Evolutionary conservation across 2,113 vertebrate species (phyloP), one percentile per base, ranked within the genome.

Genomic region (Isurus oxyrinchus): DNA sequence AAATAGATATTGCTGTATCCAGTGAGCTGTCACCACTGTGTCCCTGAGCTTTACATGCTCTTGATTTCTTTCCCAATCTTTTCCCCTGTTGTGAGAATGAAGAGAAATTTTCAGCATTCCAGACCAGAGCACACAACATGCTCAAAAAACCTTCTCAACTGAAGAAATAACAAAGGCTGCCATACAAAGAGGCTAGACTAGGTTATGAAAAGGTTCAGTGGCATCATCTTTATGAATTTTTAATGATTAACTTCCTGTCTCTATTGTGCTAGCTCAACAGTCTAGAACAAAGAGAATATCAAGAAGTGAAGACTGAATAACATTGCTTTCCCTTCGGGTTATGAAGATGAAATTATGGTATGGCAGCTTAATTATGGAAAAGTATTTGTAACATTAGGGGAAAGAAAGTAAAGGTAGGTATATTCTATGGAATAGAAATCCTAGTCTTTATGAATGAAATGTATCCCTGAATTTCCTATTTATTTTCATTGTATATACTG

Each of bases 301-400:
- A 94, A 63, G n/a, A 59, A 21, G 59, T 66, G 90, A 63, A 94
- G 35, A 66, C 16, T n/a, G 14, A 94, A 94, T 94, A 63, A 63
- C 63, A 94, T 63, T 63, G 88, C 61, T 66, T 35, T 63, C 35
- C 23, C 59, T 63, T 40, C 90, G 49, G 81, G 3, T 44, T 49
- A 94, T 94, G 59, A 94, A 94, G 61, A 40, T n/a, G 16, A 63
- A 66, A 94, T 63, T 63, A 94, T 94, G 55, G 66, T 63, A 94
- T 23, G n/a, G n/a, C 59, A 94, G 13, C 90, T 63, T 94, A 16
- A 93, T 63, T 21, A 21, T 59, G 57, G n/a, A 4, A 40, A 63
- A 63, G 13, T 59, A 61, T 35, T 63, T 93, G 57, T 94, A 94
- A 94, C 16, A 61, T 93, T 61, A 19, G 57, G 61, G 53, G 25